Evolutionary conservation across 1,140 invertebrate genomes (phyloP).

Genomic region (Panulirus ornatus): DNA sequence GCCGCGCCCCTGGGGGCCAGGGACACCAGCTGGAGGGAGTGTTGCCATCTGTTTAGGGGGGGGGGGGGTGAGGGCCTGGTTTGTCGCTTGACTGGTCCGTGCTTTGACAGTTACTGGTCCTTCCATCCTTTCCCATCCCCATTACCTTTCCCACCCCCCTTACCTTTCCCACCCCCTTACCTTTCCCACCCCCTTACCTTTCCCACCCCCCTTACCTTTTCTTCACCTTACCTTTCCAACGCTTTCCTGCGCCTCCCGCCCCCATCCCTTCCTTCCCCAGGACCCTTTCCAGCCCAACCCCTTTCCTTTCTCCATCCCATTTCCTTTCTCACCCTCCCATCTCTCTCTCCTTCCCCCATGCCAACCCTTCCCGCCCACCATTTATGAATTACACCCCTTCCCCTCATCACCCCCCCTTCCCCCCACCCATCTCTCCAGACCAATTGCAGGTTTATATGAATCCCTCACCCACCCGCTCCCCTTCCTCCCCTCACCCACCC

Average conservation of each 20-base stretch:
- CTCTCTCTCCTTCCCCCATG: not conserved
- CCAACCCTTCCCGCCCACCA: not conserved
- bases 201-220: conserved; percentile 12
- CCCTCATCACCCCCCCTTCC: not conserved
- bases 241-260: conserved; percentile 10
- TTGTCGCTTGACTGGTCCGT: no score
- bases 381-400: no score
- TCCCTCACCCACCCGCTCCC: not conserved
- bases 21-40: not conserved
- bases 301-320: not conserved
- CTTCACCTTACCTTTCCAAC: conserved; percentile 8
- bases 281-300: not conserved
- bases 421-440: not conserved
- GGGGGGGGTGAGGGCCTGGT: no score
- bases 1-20: not conserved
- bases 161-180: not conserved
- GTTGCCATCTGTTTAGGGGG: not conserved
- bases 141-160: not conserved
- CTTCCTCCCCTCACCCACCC: not conserved
- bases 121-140: not conserved
- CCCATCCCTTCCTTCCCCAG: not conserved
- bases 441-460: no score
- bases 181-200: not conserved
- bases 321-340: not conserved
- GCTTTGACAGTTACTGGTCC: no score